A percentile compares a stretch with the other conserved stretches of the same genome.
phyloP scores from a whole-genome alignment of 2,888 invertebrate genomes.

The Lissonota sp. region DNA sequence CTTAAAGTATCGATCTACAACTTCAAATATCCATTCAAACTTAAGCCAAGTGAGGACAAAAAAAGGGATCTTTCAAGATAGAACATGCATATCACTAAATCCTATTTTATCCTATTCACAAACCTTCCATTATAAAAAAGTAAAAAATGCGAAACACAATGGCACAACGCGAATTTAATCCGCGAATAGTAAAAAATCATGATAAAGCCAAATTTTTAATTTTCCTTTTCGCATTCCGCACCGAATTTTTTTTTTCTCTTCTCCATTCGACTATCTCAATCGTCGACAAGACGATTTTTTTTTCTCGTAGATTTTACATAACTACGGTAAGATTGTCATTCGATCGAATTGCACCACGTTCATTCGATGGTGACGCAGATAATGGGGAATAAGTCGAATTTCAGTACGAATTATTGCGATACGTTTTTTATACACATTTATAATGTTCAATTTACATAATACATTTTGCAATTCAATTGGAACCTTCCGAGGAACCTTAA shows the following conservation, averaged over 20 bases:
- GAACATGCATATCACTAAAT: too few relatives aligned
- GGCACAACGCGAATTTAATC: too few relatives aligned
- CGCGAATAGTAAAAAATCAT: too few relatives aligned
- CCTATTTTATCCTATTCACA: too few relatives aligned
- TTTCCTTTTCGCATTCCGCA: too few relatives aligned
- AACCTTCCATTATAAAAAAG: too few relatives aligned
- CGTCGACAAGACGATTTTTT: constrained; percentile 53
- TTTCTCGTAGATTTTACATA: constrained; percentile 76
- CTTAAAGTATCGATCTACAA: too few relatives aligned
- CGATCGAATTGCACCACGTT: constrained; percentile 70
- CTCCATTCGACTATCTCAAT: constrained; percentile 18
- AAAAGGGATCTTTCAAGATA: too few relatives aligned
- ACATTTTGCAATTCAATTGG: not conserved
- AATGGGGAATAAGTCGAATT: constrained; percentile 42
- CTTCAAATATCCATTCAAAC: too few relatives aligned
- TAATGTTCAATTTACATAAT: not conserved
- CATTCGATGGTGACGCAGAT: constrained; percentile 63
- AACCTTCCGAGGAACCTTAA: not conserved
- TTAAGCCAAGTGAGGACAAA: too few relatives aligned
- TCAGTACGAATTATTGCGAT: constrained; percentile 21
- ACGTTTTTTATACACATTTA: constrained; percentile 24
- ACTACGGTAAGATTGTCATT: constrained; percentile 64
- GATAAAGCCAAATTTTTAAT: too few relatives aligned
- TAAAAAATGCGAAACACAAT: too few relatives aligned
- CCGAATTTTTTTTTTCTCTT: constrained; percentile 34